Base-by-base conservation (phyloP, 2,888 invertebrate species). In the Sussaba pulchella region DNA sequence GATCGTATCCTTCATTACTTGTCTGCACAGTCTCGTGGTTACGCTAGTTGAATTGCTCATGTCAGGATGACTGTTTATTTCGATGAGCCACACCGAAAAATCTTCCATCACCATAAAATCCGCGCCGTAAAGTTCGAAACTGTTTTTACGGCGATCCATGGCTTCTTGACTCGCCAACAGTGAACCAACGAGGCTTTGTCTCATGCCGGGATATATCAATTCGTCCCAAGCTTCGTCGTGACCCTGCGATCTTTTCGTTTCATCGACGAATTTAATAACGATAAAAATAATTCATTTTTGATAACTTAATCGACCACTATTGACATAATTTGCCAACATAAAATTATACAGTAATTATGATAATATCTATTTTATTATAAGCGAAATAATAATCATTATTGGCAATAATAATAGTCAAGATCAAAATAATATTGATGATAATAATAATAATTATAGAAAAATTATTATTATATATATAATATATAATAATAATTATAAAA, bases 21-120 rank as follows among this genome's bases (percentile, higher is more conserved):
- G 96, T 8, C 96, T 95, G 90, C 98, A 98, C 88, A 99, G 93
- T 64, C 96, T 93, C 0, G 97, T 96, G 0, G 98, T 99, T 0
- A 98, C 97, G 81, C 96, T 96, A 0, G 98, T 98, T 0, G 97
- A 97, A n/a, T 96, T 95, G 12, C 97, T 96, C 93, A 99, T 94
- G 92, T 98, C 97, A 0, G 99, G 98, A 92, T 98, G 97, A 8
- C 97, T 97, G 92, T 99, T 99, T 84, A 99, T 98, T 92, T 99
- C 99, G 84, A 99, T 96, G 1, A 99, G 94, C 98, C 98, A 98
- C 0, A 98, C 98, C 36, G 95, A 95, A 86, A 96, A 96, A 87
- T 97, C 96, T 75, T 98, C 96, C 57, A 97, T 96, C 76, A 99
- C 93, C 96, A 99, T 98, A 89, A 99, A 99, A 92, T 99, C 99